Evolutionary conservation across 2,113 vertebrate species (phyloP), one percentile per base, ranked within the genome.

Genomic region (Aepyceros melampus): DNA sequence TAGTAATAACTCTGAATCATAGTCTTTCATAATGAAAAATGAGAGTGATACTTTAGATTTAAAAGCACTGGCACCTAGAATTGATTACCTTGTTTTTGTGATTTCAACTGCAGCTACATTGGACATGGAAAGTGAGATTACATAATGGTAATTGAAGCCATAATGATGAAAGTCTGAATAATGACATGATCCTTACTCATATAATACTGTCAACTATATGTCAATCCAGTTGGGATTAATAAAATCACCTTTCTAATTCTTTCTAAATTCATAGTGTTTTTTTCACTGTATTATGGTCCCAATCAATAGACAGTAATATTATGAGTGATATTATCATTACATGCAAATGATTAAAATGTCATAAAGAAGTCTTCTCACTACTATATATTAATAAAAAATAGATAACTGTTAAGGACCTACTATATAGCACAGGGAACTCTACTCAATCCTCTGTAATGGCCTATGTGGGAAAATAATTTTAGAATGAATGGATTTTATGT

Each of bases 271-370:
- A 23, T 9, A 45, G 9, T 45, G 29, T 11, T 19, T n/a, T 94
- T 31, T 7, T 40, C 36, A 40, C 21, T 74, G 36, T 55, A 3
- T 56, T 71, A 6, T 47, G 7, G 16, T 43, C 43, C 86, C 36
- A 29, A 0, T 76, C 89, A 71, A 31, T 12, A 83, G 13, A 17
- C 25, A 25, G 3, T 49, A 10, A 83, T 60, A 60, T 17, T 43
- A 10, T 19, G 40, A 27, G 4, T 6, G 0, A 83, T 33, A 3
- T 47, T 55, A 0, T 82, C 11, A 40, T 71, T 25, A 9, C 3
- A 0, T 25, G 4, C 10, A 29, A 10, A 10, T 71, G 33, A 6
- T 12, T 55, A 91, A 49, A 13, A 19, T 19, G 4, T 36, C n/a
- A 19, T 11, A 12, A 53, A 74, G 36, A 49, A 1, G 2, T 92